A percentile compares a stretch with the other conserved stretches of the same genome.
Conservation (phyloP, 2,797 vertebrate species). For the Eutrigla gurnardus region DNA sequence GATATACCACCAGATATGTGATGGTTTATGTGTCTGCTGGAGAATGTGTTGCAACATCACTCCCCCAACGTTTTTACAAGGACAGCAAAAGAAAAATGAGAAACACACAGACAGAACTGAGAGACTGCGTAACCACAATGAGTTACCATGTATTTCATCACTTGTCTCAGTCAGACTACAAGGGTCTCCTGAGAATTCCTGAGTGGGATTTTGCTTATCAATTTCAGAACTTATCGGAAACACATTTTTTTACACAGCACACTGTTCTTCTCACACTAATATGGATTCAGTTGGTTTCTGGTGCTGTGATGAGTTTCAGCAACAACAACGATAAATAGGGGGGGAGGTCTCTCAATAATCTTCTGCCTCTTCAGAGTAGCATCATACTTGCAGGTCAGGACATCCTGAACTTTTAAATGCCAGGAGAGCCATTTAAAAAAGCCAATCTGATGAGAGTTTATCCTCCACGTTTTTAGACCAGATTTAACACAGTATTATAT, state of each 20-base stretch:
- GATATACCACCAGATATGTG: not conserved
- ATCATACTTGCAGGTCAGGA: constrained; percentile 2
- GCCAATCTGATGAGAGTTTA: no score
- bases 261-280: not conserved
- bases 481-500: not conserved
- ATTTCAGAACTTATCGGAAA: not conserved
- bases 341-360: not conserved
- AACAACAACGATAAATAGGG: not conserved
- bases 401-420: not conserved
- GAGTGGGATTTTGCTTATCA: not conserved
- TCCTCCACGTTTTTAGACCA: not conserved
- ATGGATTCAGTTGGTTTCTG: constrained; percentile 12
- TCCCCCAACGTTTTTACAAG: not conserved
- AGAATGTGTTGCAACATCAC: constrained; percentile 27
- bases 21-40: no score
- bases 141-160: constrained; percentile 32
- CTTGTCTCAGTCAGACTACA: constrained; percentile 10
- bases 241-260: not conserved
- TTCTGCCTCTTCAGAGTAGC: not conserved
- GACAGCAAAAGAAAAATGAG: constrained; percentile 7
- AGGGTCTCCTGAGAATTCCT: not conserved
- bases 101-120: constrained; percentile 7
- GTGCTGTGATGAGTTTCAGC: not conserved
- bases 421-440: not conserved
- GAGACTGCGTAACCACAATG: not conserved